Conservation (phyloP, 2,888 invertebrate genomes). For the Phorcus lineatus region DNA sequence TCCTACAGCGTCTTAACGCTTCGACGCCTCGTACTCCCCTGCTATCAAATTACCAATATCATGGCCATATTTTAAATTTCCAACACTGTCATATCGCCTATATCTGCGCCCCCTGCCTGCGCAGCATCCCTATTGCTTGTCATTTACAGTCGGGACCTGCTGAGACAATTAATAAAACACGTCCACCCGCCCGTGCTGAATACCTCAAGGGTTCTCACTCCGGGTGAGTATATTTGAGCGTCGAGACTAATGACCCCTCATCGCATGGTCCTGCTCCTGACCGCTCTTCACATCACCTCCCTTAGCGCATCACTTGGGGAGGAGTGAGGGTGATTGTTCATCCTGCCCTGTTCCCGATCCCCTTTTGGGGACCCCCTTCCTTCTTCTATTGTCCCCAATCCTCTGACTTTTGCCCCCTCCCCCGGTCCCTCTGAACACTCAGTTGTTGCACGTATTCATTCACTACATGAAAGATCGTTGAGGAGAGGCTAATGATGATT, state of each 20-base stretch:
- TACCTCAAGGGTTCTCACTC: too few species aligned
- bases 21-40: neutral
- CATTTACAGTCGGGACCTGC: neutral
- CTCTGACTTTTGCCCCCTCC: too few species aligned
- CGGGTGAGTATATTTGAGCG: neutral
- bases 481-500: neutral
- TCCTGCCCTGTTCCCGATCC: neutral
- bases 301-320: neutral
- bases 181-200: neutral
- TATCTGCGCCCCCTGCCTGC: neutral
- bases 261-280: neutral
- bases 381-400: neutral
- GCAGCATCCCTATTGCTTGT: neutral
- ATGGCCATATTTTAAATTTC: conserved; percentile 8
- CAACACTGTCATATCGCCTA: neutral
- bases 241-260: neutral
- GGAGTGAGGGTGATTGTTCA: neutral
- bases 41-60: neutral
- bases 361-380: neutral
- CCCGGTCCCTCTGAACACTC: too few species aligned
- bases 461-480: neutral
- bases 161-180: conserved; percentile 2
- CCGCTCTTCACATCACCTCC: neutral
- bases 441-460: neutral
- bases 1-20: neutral